These are phyloP conservation scores for Epirrita christyi DNA, from an alignment of 2,888 invertebrate species.

Conservation along the genomic window DNA sequence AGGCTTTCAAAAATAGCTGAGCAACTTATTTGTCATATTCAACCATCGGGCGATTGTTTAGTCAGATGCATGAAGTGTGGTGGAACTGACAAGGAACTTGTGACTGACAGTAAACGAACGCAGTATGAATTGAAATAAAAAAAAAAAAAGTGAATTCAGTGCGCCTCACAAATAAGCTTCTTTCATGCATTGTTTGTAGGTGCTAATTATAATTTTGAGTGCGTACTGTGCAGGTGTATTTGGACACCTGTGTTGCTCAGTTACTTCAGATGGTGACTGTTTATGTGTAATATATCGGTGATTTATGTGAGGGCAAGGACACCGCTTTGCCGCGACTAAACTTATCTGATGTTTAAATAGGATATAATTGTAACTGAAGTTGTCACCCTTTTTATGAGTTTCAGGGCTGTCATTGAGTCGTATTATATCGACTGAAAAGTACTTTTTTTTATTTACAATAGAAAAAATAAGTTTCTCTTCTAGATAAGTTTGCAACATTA, in stretches of 20 bases:
- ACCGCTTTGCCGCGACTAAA: conserved; percentile 61
- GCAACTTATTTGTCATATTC: conserved; percentile 1
- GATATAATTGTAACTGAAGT: conserved; percentile 69
- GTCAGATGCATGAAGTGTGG: too few species aligned
- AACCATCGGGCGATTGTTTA: neutral
- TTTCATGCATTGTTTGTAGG: too few species aligned
- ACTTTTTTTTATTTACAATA: too few species aligned
- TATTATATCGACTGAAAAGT: neutral
- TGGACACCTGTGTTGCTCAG: conserved; percentile 1
- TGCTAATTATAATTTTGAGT: too few species aligned
- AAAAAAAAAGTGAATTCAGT: too few species aligned
- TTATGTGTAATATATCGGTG: conserved; percentile 66
- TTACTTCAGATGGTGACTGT: neutral
- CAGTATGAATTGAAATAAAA: too few species aligned
- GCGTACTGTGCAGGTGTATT: neutral
- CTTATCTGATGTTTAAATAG: conserved; percentile 67
- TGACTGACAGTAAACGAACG: too few species aligned
- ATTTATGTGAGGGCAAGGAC: conserved; percentile 62
- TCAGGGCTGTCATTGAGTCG: conserved; percentile 46
- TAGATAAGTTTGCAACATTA: too few species aligned
- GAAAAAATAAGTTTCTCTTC: too few species aligned
- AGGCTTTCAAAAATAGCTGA: conserved; percentile 7
- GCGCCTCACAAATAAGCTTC: too few species aligned
- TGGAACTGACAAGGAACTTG: too few species aligned
- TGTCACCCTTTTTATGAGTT: conserved; percentile 57